phyloP scores from a whole-genome alignment of 2,113 vertebrate genomes.

The Numida meleagris region DNA sequence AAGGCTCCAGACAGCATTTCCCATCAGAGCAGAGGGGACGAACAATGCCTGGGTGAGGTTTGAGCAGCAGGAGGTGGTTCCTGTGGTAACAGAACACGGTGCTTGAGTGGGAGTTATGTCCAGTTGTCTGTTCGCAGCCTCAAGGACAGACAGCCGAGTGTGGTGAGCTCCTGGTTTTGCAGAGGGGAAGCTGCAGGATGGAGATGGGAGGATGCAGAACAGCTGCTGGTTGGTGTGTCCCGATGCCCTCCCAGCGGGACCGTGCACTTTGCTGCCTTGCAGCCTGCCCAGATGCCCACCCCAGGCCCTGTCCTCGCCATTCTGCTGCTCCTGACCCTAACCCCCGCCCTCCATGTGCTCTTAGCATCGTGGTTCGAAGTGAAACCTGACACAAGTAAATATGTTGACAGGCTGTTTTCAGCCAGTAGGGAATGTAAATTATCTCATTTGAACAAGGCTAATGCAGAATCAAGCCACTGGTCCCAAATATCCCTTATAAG shows the following conservation, averaged over 20 bases:
- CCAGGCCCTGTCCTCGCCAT: fast-evolving
- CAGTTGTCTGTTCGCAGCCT: not conserved
- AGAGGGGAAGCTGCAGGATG: not conserved
- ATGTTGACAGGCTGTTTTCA: slow-evolving; percentile 46
- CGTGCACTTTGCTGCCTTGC: not conserved
- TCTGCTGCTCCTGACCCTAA: not conserved
- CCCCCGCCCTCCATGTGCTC: not conserved
- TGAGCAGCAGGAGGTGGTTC: not conserved
- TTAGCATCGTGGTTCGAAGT: not conserved
- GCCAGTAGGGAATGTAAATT: slow-evolving; percentile 18
- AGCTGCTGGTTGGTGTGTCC: not conserved
- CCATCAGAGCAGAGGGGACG: not conserved
- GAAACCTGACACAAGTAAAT: slow-evolving; percentile 42
- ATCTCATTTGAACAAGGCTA: slow-evolving; percentile 59
- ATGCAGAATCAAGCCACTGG: slow-evolving; percentile 27
- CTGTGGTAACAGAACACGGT: not conserved
- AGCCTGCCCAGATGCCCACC: fast-evolving
- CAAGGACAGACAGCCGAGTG: not conserved
- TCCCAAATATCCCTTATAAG: slow-evolving; percentile 65
- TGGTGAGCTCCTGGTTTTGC: not conserved
- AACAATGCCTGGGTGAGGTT: not conserved
- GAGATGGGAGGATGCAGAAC: not conserved
- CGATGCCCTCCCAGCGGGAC: not conserved
- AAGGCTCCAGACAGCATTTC: not conserved
- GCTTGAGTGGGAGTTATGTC: not conserved